A percentile compares a stretch with the other conserved stretches of the same genome.
Evolutionary conservation across 2,797 vertebrate species (phyloP).

Genomic region (Cottoperca gobio): DNA sequence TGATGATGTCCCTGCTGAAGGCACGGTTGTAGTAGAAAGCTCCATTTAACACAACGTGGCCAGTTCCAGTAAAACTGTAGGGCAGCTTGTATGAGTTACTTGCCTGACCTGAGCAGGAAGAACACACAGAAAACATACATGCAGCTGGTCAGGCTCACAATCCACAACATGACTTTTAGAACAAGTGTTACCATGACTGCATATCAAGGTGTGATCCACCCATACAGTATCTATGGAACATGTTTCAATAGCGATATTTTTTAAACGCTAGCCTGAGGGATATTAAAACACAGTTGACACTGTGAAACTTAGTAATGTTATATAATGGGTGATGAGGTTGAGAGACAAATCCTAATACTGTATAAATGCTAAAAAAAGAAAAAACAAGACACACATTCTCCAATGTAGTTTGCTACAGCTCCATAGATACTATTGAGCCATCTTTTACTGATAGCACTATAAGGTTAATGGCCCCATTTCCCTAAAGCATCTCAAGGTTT

Average conservation of each 20-base stretch:
- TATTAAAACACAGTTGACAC: too few relatives aligned
- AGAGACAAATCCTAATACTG: too few relatives aligned
- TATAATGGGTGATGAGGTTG: too few relatives aligned
- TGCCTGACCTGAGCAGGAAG: slow-evolving; percentile 84
- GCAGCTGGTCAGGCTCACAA: background rate
- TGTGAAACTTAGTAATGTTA: too few relatives aligned
- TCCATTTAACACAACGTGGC: slow-evolving; percentile 91
- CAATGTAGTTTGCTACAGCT: too few relatives aligned
- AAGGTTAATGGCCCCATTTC: too few relatives aligned
- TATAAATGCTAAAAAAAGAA: too few relatives aligned
- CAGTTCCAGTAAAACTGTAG: slow-evolving; percentile 94
- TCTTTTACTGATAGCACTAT: too few relatives aligned
- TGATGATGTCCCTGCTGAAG: slow-evolving; percentile 94
- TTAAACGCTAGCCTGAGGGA: too few relatives aligned
- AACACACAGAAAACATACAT: slow-evolving; percentile 18
- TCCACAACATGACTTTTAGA: background rate
- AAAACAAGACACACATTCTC: too few relatives aligned
- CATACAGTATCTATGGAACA: background rate
- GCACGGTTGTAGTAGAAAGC: slow-evolving; percentile 96
- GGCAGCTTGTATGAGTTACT: slow-evolving; percentile 96
- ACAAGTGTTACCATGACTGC: slow-evolving; percentile 3
- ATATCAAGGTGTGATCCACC: background rate
- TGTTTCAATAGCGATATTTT: background rate
- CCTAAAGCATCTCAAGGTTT: too few relatives aligned
- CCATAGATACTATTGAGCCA: too few relatives aligned